Evolutionary conservation across 2,888 invertebrate genomes (phyloP), one percentile per base, ranked within the genome.

Genomic region (Patella depressa): DNA sequence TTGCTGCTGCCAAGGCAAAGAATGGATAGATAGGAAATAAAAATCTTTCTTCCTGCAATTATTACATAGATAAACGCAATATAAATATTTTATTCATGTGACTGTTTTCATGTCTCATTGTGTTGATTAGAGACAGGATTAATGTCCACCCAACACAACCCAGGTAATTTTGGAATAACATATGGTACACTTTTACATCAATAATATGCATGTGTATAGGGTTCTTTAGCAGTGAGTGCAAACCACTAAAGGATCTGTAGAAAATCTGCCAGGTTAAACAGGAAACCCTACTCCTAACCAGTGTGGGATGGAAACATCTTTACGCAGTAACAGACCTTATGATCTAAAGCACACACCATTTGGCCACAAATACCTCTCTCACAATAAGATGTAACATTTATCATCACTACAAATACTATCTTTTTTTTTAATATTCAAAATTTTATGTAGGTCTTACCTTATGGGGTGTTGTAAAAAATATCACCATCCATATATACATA

Each of bases 21-120:
- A 98, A 93, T 15, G 98, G 98, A 93, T 98, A 99, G 14, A 98
- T 94, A 0, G 99, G 99, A 91, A 96, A 99, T 73, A 99, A 93
- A 93, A 98, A 98, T 81, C 96, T 94, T 91, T 95, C 95, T 90
- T 95, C 95, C 94, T 94, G 87, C 59, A 84, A 84, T 72, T 34
- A 74, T 45, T 45, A 7, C 7, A 45, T 45, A 45, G 45, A 45
- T 9, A 7, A 9, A 45, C 45, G 9, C 45, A 45, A 45, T 45
- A 45, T 45, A 45, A 45, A 45, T 45, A 45, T 45, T 9, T 45
- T 45, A 45, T 45, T 45, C 9, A 5, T 34, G 4, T 34, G 34
- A 34, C 34, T 34, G 34, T 5, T 34, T 34, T 34, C 4, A 0
- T 34, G 34, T 34, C 4, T 34, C 34, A 75, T 73, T 9, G 45